These are phyloP conservation scores for Pogoniulus pusillus DNA, from an alignment of 2,797 vertebrate genomes.

Conservation along the genomic window DNA sequence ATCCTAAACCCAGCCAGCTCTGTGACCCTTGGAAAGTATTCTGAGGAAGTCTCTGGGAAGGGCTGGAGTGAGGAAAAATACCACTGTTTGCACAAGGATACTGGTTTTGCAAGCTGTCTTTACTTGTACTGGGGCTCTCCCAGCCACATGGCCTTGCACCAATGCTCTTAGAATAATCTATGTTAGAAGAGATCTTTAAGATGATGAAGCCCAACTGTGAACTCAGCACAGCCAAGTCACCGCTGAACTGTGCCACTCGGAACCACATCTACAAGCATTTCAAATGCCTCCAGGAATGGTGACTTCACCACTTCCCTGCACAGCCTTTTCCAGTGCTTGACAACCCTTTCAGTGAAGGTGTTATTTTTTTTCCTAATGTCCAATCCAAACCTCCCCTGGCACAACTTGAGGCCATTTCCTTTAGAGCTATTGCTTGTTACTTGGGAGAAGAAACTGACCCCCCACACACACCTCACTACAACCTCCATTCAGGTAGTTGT, in stretches of 20 bases:
- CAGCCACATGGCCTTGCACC: fast-evolving
- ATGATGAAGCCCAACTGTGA: neutral
- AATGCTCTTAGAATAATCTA: neutral
- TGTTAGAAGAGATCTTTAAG: neutral
- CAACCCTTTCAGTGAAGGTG: neutral
- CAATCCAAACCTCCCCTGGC: neutral
- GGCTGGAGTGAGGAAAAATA: neutral
- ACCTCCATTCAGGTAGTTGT: neutral
- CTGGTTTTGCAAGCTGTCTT: neutral
- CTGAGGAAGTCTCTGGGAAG: neutral
- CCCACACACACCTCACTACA: neutral
- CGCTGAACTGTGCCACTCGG: neutral
- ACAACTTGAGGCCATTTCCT: neutral
- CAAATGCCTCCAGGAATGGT: neutral
- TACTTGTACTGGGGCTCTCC: neutral
- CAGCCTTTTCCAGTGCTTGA: neutral
- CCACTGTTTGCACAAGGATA: neutral
- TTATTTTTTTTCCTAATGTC: neutral
- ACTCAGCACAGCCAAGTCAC: neutral
- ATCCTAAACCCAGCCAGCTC: neutral
- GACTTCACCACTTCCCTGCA: neutral
- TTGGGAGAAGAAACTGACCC: neutral
- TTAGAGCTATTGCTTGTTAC: neutral
- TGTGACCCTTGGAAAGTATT: neutral
- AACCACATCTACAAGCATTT: neutral